phyloP scores from a whole-genome alignment of 2,113 vertebrate genomes.

The Pseudorectes ferrugineus region DNA sequence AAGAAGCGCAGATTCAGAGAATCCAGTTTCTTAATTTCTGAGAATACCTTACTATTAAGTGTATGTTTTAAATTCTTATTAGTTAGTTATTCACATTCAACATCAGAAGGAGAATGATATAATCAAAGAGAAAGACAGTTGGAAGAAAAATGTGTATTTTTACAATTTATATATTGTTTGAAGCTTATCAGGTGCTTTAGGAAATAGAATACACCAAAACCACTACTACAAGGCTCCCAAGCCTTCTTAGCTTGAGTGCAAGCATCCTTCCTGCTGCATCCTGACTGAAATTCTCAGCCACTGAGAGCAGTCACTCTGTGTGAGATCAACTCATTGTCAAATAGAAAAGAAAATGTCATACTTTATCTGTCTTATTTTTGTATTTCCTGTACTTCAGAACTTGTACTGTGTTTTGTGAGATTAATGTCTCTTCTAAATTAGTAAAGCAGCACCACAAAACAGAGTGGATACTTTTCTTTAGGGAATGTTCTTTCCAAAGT shows the following conservation, averaged over 20 bases:
- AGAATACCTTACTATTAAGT: not conserved
- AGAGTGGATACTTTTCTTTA: not conserved
- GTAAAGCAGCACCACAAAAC: not conserved
- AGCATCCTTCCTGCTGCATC: not conserved
- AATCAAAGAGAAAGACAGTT: not conserved
- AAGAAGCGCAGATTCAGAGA: not conserved
- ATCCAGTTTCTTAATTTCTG: not conserved
- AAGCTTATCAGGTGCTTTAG: not conserved
- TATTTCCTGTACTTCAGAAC: not conserved
- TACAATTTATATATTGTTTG: not conserved
- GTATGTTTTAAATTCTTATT: not conserved
- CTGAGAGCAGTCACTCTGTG: not conserved
- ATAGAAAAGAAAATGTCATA: not conserved
- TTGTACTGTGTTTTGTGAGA: not conserved
- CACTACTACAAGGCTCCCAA: not conserved
- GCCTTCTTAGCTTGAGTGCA: not conserved
- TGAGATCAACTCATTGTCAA: not conserved
- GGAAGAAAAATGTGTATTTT: not conserved
- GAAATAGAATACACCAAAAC: not conserved
- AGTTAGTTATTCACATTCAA: not conserved
- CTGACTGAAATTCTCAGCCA: not conserved
- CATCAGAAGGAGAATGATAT: not conserved
- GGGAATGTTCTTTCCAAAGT: not conserved
- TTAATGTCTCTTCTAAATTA: not conserved
- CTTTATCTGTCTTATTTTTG: not conserved